Base-by-base conservation (phyloP, 2,797 vertebrate species). In the Scyliorhinus canicula region DNA sequence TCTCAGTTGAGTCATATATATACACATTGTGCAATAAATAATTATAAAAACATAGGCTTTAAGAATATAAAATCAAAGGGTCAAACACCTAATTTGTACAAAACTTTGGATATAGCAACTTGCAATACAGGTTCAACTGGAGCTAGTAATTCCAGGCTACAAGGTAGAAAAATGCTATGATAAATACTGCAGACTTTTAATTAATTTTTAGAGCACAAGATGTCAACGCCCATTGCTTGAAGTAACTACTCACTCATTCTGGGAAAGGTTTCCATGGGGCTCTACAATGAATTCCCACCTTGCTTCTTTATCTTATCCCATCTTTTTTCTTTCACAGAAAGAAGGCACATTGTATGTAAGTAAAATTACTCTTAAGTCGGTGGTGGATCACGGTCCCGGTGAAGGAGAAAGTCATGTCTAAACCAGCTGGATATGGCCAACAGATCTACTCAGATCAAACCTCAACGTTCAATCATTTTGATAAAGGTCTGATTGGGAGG, bases 11-110 rank as follows among this genome's bases (percentile, higher is more conserved):
- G 98, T 98, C 98, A 97, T 98, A 98, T 98, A 99, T 99, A 99
- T 99, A 99, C 99, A 99, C 98, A 99, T 98, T 98, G 98, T 98
- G 98, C 99, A 99, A 99, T 99, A 99, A 99, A 99, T 99, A 99
- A 99, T 98, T 98, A 99, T 99, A 99, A 99, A 99, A 99, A 99
- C 98, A 98, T 98, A 98, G 97, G 97, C 97, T 98, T 98, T 99
- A 98, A 98, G 98, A 98, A 98, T 99, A 99, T 99, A 99, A 99
- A 99, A 99, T 98, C 98, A 98, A 98, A 98, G 98, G 98, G 98
- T 98, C 97, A 97, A 98, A 95, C 98, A 98, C 98, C 98, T 98
- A 98, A 98, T 98, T 99, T 99, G 98, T 98, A 99, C 98, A 99
- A 98, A 99, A 98, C 98, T 99, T 99, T 98, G 98, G 98, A 98